These are phyloP conservation scores for Phytoseiulus persimilis DNA, from an alignment of 2,888 invertebrate genomes.

Conservation along the genomic window DNA sequence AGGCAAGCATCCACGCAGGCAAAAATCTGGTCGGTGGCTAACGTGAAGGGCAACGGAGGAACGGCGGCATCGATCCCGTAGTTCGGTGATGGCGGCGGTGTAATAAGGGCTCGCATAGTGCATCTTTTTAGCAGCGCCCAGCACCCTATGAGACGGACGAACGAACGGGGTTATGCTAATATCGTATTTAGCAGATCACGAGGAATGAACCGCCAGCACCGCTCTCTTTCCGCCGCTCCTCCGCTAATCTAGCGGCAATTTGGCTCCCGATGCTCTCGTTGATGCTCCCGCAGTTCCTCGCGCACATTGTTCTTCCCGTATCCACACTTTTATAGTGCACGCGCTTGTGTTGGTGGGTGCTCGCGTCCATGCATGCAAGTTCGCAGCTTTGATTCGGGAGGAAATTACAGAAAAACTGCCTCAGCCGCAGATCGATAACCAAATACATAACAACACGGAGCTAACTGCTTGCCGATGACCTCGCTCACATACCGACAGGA, in stretches of 20 bases:
- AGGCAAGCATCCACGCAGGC: background rate
- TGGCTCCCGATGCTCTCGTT: background rate
- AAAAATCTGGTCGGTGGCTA: background rate
- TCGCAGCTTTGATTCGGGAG: background rate
- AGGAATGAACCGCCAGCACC: slow-evolving; percentile 19
- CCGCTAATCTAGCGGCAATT: slow-evolving; percentile 5
- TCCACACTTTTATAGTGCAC: background rate
- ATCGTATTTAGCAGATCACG: slow-evolving; percentile 38
- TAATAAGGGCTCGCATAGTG: slow-evolving; percentile 27
- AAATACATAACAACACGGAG: background rate
- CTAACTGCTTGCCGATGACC: background rate
- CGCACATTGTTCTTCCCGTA: background rate
- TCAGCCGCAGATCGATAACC: background rate
- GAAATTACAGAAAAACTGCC: background rate
- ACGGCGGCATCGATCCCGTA: background rate
- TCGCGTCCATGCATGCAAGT: background rate
- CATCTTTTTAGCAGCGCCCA: slow-evolving; percentile 35
- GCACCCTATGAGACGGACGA: slow-evolving; percentile 29
- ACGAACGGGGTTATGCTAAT: slow-evolving; percentile 34
- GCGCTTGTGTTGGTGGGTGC: background rate
- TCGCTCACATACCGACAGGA: background rate
- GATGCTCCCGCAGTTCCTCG: background rate
- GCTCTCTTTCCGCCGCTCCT: background rate
- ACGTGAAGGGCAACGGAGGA: background rate
- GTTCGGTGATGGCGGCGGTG: slow-evolving; percentile 1